Percentiles rank a stretch among this genome's conserved stretches.
Evolutionary conservation across 2,888 invertebrate genomes (phyloP).

Genomic region (Eucriotettix oculatus): DNA sequence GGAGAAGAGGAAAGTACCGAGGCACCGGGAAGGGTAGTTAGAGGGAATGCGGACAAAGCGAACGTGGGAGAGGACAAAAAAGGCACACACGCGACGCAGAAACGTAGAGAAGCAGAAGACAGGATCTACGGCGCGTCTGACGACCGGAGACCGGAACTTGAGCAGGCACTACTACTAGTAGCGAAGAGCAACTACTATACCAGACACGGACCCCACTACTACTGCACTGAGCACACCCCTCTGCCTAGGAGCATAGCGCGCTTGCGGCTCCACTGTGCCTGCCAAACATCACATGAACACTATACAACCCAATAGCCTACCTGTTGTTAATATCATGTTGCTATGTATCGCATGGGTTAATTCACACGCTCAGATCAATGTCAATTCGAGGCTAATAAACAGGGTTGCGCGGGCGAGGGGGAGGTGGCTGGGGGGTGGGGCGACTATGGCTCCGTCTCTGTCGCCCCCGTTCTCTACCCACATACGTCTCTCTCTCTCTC

Average conservation of each 20-base stretch:
- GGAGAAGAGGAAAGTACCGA: background rate
- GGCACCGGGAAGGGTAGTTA: background rate
- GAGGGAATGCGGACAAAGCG: background rate
- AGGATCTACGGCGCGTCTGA: background rate
- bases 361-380: slow-evolving; percentile 13
- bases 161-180: background rate
- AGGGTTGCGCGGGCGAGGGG: slow-evolving; percentile 3
- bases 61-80: background rate
- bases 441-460: background rate
- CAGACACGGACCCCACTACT: background rate
- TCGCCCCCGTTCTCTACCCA: background rate
- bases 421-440: background rate
- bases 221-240: background rate
- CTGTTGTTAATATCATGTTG: slow-evolving; percentile 10
- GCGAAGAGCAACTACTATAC: no score
- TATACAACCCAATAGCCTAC: slow-evolving; percentile 9
- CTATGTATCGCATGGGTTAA: slow-evolving; percentile 9
- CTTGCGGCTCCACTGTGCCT: background rate
- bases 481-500: background rate
- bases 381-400: slow-evolving; percentile 14
- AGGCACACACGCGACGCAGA: background rate
- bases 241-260: background rate
- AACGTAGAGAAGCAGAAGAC: background rate
- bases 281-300: slow-evolving; percentile 4
- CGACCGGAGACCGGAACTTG: background rate